Percentiles rank a stretch among this genome's conserved stretches.
phyloP scores from a whole-genome alignment of 2,113 vertebrate species.

The Nipponia nippon region DNA sequence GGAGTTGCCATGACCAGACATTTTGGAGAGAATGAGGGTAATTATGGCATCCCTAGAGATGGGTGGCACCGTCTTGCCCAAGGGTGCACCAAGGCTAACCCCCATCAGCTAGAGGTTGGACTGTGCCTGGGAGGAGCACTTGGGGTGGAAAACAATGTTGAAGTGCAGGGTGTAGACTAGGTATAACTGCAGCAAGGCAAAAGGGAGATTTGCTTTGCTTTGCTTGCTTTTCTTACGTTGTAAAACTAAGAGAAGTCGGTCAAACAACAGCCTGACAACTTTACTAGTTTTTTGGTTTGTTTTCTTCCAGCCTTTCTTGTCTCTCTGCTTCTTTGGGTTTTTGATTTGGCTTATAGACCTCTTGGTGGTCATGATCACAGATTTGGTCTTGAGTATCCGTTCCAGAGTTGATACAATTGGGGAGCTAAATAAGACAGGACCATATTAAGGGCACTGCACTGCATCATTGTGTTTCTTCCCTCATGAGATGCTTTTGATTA shows the following conservation, averaged over 20 bases:
- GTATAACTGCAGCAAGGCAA: background rate
- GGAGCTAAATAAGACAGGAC: background rate
- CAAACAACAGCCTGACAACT: background rate
- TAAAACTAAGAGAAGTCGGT: background rate
- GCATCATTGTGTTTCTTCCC: background rate
- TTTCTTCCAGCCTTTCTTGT: background rate
- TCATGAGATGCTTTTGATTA: constrained; percentile 19
- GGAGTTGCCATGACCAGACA: background rate
- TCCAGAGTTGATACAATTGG: background rate
- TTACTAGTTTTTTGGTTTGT: background rate
- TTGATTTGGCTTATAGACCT: background rate
- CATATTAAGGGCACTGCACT: background rate
- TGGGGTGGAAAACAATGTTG: background rate
- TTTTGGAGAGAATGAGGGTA: background rate
- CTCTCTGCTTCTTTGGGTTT: background rate
- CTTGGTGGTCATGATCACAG: background rate
- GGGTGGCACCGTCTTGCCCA: background rate
- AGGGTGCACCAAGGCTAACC: background rate
- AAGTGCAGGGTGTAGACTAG: background rate
- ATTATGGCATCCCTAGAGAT: background rate
- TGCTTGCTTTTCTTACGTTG: background rate
- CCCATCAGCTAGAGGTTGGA: background rate
- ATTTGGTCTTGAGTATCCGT: background rate
- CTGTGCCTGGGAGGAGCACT: background rate
- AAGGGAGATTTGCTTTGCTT: background rate